Evolutionary conservation across 2,797 vertebrate species (phyloP), one percentile per base, ranked within the genome.

Genomic region (Sebastes miniatus): DNA sequence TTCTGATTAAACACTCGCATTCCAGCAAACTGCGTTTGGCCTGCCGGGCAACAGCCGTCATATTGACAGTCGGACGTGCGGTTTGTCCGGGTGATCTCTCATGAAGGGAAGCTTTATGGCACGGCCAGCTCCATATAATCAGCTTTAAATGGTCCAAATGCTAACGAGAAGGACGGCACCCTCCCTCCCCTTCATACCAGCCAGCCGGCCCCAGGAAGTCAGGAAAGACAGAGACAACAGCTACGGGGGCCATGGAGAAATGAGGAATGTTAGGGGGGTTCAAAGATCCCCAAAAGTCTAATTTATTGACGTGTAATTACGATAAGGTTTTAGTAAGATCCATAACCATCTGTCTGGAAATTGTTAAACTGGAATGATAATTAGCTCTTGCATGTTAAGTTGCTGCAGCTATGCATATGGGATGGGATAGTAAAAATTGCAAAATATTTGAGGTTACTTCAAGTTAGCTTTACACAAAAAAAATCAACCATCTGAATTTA

Each of bases 1-100:
- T 89, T 89, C 83, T 87, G 89, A 93, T 94, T 91, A 92, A 93
- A 95, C 89, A 90, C 89, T 84, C 80, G 3, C 94, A 95, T 96
- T 95, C 95, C 94, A 84, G 83, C 79, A 69, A 74, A 80, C 85
- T 82, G 85, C 31, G 77, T 79, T 83, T 16, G 69, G 93, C 85
- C 72, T 86, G 84, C 95, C 85, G 31, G 84, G 94, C 90, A 95
- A 95, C 95, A 81, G 88, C 90, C 83, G 36, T 93, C 93, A 93
- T 92, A 83, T 88, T 94, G 93, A 94, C 88, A 82, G 92, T 90
- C n/a, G 66, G 94, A 94, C 87, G 64, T 90, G 88, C 29, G 34
- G 82, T 93, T 89, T 85, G 90, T 91, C 80, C 57, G 85, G 85
- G 77, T 71, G 89, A 90, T 88, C 74, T 76, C 83, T 89, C 89